These are phyloP conservation scores for Leptinotarsa tumamoca DNA, from an alignment of 2,888 invertebrate species.

Conservation along the genomic window DNA sequence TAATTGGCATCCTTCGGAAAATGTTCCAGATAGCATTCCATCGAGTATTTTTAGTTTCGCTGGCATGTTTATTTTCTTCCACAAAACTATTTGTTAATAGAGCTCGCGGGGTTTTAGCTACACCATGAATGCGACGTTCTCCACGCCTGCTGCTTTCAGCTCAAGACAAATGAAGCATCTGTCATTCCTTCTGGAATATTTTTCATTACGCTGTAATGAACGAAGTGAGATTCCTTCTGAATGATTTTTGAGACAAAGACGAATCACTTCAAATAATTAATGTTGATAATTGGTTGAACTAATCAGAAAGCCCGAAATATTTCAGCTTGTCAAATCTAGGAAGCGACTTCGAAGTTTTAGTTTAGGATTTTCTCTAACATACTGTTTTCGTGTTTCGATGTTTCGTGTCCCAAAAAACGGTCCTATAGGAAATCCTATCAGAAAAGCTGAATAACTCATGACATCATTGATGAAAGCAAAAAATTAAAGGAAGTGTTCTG, in stretches of 20 bases:
- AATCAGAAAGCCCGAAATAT: no score
- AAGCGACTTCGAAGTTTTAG: no score
- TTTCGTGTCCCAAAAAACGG: no score
- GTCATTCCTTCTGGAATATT: constrained; percentile 39
- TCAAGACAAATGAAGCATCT: constrained; percentile 58
- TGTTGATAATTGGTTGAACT: no score
- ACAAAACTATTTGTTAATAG: constrained; percentile 39
- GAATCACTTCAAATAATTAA: no score
- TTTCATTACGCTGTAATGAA: neutral
- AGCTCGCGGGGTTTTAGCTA: constrained; percentile 33
- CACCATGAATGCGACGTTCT: constrained; percentile 40
- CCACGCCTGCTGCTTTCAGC: constrained; percentile 56
- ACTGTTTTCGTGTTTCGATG: no score
- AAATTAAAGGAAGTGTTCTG: no score
- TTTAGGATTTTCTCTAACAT: no score
- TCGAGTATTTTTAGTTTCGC: constrained; percentile 10
- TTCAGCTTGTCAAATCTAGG: no score
- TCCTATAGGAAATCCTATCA: no score
- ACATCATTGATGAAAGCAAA: no score
- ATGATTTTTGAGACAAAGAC: neutral
- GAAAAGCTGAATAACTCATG: no score
- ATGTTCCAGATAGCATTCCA: constrained; percentile 6
- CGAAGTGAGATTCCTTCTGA: neutral
- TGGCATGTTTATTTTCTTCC: constrained; percentile 18
- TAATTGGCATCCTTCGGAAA: constrained; percentile 3